Conservation (phyloP, 1,140 invertebrate genomes). For the Aphelinus atriplicis region DNA sequence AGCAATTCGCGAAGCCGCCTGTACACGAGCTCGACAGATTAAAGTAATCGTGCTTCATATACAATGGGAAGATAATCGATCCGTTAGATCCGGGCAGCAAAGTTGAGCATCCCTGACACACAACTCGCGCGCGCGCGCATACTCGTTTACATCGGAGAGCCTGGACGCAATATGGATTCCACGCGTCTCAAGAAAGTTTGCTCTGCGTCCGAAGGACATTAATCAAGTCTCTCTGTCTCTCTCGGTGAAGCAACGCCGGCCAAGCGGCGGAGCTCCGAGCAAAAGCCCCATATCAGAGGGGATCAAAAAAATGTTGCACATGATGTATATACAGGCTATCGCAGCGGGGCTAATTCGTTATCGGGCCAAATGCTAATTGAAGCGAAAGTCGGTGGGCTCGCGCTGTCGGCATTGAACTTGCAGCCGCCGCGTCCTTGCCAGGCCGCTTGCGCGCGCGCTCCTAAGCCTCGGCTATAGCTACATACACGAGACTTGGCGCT, state of each 20-base stretch:
- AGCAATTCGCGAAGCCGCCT: no score
- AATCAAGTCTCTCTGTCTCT: slow-evolving; percentile 10
- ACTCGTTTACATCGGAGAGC: no score
- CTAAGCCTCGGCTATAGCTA: neutral
- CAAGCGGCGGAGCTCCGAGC: no score
- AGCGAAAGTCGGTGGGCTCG: slow-evolving; percentile 7
- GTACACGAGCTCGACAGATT: no score
- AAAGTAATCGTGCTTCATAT: no score
- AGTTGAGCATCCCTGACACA: no score
- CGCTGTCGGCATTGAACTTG: slow-evolving; percentile 19
- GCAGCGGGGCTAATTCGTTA: slow-evolving; percentile 7
- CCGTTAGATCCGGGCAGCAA: no score
- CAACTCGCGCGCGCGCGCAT: neutral
- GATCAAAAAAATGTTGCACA: no score
- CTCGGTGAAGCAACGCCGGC: neutral
- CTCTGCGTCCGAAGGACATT: neutral
- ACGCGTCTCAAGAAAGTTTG: slow-evolving; percentile 1
- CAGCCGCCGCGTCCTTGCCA: neutral
- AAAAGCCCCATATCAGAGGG: no score
- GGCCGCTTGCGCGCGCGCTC: neutral
- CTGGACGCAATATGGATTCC: neutral
- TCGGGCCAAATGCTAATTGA: slow-evolving; percentile 18
- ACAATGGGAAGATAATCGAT: no score
- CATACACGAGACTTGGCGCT: neutral
- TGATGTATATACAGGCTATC: no score